Conservation (phyloP, 2,888 invertebrate genomes). For the Melipona beecheii region DNA sequence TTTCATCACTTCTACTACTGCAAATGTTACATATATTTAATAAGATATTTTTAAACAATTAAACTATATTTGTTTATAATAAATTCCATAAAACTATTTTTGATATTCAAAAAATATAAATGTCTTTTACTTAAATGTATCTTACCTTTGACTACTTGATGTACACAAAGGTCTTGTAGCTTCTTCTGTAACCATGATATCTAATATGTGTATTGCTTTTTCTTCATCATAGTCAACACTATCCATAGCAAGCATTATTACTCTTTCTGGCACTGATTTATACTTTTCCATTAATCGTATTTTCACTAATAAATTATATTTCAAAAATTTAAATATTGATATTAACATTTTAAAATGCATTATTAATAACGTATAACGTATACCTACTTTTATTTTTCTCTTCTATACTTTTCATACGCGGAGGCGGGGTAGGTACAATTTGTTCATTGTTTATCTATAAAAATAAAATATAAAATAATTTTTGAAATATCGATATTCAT, state of each 20-base stretch:
- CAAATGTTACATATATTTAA: constrained; percentile 26
- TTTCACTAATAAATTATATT: constrained; percentile 87
- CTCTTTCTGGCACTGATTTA: constrained; percentile 90
- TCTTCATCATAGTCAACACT: constrained; percentile 94
- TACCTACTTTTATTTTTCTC: constrained; percentile 89
- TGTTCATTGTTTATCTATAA: constrained; percentile 60
- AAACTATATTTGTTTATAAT: not conserved
- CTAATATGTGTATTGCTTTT: constrained; percentile 91
- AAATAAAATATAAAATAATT: constrained; percentile 3
- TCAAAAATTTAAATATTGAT: not conserved
- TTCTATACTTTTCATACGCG: constrained; percentile 88
- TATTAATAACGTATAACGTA: not conserved
- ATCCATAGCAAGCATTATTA: constrained; percentile 93
- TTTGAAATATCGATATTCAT: not conserved
- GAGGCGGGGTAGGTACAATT: constrained; percentile 85
- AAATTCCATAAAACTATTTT: not conserved
- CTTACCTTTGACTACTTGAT: constrained; percentile 80
- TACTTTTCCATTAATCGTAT: constrained; percentile 89
- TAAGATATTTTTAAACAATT: constrained; percentile 6
- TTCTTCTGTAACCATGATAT: constrained; percentile 90
- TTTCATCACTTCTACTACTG: constrained; percentile 80
- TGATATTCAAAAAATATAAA: not conserved
- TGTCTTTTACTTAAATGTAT: constrained; percentile 5
- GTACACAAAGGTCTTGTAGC: constrained; percentile 81
- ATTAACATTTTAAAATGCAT: not conserved